Evolutionary conservation across 2,888 invertebrate species (phyloP).

Genomic region (Orthonychiurus folsomi): DNA sequence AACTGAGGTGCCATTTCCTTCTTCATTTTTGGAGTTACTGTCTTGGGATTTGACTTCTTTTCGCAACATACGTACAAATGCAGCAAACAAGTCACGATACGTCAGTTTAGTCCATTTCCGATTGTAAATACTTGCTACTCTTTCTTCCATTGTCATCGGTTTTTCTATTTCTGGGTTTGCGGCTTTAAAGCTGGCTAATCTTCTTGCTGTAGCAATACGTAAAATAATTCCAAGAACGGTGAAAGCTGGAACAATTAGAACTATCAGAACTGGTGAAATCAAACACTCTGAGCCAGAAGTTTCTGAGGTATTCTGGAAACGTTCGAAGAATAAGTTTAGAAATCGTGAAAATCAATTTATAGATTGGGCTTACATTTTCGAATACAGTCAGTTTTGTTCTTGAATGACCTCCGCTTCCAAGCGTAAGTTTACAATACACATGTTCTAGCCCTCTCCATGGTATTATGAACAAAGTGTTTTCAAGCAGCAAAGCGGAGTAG

Average conservation of each 20-base stretch:
- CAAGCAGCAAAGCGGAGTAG: conserved; percentile 27
- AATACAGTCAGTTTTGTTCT: no score
- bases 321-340: conserved; percentile 9
- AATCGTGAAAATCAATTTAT: no score
- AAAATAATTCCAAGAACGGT: conserved; percentile 33
- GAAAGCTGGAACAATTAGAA: conserved; percentile 28
- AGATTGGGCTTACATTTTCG: no score
- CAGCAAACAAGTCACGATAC: conserved; percentile 17
- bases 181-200: conserved; percentile 21
- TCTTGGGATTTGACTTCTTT: conserved; percentile 17
- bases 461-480: conserved; percentile 32
- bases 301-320: background rate
- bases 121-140: conserved; percentile 30
- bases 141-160: conserved; percentile 22
- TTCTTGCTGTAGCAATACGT: conserved; percentile 23
- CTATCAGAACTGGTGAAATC: conserved; percentile 12
- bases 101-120: conserved; percentile 32
- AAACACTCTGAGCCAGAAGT: background rate
- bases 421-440: background rate
- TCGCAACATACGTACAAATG: conserved; percentile 30
- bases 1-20: background rate
- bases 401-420: no score
- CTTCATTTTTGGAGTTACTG: background rate
- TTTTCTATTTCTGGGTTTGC: conserved; percentile 2
- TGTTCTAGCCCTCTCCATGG: conserved; percentile 28